Evolutionary conservation across 1,140 invertebrate genomes (phyloP).

Genomic region (Drosophila burlai): DNA sequence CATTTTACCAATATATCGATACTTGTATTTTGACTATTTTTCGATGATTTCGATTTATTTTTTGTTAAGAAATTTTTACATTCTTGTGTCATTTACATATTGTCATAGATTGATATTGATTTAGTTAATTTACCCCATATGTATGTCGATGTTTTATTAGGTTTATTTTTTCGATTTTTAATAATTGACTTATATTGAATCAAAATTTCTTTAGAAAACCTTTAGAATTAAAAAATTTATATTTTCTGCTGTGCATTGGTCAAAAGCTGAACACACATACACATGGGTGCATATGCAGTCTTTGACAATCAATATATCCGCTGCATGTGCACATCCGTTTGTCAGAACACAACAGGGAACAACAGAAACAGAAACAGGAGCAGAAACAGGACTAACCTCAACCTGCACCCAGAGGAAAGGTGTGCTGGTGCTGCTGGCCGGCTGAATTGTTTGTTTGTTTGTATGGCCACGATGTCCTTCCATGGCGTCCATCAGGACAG

Average conservation of each 20-base stretch:
- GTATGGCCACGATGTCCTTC: constrained; percentile 23
- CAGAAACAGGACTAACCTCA: constrained; percentile 5
- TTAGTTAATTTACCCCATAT: too few species aligned
- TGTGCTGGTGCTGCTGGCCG: constrained; percentile 44
- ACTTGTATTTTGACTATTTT: not conserved
- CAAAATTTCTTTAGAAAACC: too few species aligned
- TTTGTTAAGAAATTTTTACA: too few species aligned
- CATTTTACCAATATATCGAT: not conserved
- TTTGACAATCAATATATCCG: constrained; percentile 81
- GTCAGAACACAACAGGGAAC: constrained; percentile 30
- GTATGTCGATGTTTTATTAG: not conserved
- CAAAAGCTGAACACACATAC: constrained; percentile 13
- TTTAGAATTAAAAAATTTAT: not conserved
- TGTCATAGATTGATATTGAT: too few species aligned
- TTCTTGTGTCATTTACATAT: too few species aligned
- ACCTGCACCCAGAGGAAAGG: constrained; percentile 54
- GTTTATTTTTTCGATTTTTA: not conserved
- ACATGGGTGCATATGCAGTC: constrained; percentile 18
- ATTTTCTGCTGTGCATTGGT: constrained; percentile 12
- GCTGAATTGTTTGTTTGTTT: constrained; percentile 52
- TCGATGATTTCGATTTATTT: not conserved
- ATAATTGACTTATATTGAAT: too few species aligned
- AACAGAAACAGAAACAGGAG: constrained; percentile 12
- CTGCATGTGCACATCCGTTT: constrained; percentile 77
- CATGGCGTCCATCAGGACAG: constrained; percentile 10